phyloP scores from a whole-genome alignment of 2,888 invertebrate genomes.

The Bunonema sp. region DNA sequence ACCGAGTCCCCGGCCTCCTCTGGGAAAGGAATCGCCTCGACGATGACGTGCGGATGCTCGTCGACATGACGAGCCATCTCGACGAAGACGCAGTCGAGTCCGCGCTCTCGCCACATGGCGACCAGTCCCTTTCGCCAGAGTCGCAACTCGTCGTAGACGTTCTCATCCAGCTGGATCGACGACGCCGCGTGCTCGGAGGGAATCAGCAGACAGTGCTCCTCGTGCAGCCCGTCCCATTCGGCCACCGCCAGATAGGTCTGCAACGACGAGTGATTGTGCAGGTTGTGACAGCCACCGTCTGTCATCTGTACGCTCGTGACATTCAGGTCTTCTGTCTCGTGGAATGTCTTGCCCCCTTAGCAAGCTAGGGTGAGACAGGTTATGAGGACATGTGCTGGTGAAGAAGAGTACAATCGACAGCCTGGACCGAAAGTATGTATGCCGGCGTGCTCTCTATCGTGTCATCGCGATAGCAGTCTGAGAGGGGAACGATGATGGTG shows the following conservation, averaged over 20 bases:
- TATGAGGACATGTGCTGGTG: too few relatives aligned
- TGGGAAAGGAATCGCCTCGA: constrained; percentile 76
- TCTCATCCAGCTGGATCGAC: constrained; percentile 74
- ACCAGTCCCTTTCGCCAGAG: constrained; percentile 63
- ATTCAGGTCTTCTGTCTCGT: too few relatives aligned
- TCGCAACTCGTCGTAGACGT: constrained; percentile 76
- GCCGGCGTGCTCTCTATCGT: too few relatives aligned
- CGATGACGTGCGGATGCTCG: constrained; percentile 58
- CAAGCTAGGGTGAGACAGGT: too few relatives aligned
- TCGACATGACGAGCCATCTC: constrained; percentile 67
- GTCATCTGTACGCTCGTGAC: too few relatives aligned
- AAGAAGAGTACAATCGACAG: too few relatives aligned
- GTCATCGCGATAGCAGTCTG: too few relatives aligned
- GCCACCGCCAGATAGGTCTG: constrained; percentile 68
- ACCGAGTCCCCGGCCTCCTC: constrained; percentile 70
- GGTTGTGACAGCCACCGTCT: too few relatives aligned
- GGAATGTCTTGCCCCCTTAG: too few relatives aligned
- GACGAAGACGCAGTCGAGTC: constrained; percentile 66
- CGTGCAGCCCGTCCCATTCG: constrained; percentile 62
- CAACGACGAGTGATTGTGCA: too few relatives aligned
- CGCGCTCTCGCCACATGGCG: constrained; percentile 58
- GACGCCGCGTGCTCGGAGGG: constrained; percentile 67
- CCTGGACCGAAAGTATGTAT: too few relatives aligned
- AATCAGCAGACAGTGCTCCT: constrained; percentile 69
- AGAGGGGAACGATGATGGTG: too few relatives aligned